Conservation (phyloP, 2,113 vertebrate species). For the Oncorhynchus kisutch region DNA sequence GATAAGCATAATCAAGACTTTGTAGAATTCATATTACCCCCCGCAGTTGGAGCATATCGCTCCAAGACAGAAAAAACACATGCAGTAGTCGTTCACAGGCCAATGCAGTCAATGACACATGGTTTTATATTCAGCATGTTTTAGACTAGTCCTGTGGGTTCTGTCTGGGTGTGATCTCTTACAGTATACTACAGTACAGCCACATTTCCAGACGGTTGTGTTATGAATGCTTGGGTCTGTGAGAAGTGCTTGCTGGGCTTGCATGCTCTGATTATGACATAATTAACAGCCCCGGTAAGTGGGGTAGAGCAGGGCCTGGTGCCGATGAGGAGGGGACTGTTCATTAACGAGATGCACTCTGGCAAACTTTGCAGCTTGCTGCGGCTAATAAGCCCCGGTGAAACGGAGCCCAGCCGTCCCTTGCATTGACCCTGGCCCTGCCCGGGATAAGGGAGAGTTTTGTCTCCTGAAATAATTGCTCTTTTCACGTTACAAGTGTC, state of each 20-base stretch:
- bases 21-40: slow-evolving; percentile 40
- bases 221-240: slow-evolving; percentile 66
- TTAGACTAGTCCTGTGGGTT: background rate
- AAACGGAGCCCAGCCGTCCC: slow-evolving; percentile 70
- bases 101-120: slow-evolving; percentile 44
- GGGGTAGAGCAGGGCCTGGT: slow-evolving; percentile 39
- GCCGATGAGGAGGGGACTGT: slow-evolving; percentile 59
- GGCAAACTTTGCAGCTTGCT: slow-evolving; percentile 74
- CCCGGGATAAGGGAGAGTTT: slow-evolving; percentile 77
- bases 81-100: slow-evolving; percentile 45
- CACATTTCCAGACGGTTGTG: slow-evolving; percentile 66
- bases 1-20: slow-evolving; percentile 62
- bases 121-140: slow-evolving; percentile 41
- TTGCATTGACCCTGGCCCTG: slow-evolving; percentile 75
- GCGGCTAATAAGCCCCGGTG: slow-evolving; percentile 75
- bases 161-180: slow-evolving; percentile 44
- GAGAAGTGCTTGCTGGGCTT: slow-evolving; percentile 56
- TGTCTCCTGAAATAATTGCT: slow-evolving; percentile 82
- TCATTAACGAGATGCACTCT: slow-evolving; percentile 79
- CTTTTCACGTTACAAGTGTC: slow-evolving; percentile 84
- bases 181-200: slow-evolving; percentile 45
- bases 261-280: slow-evolving; percentile 73
- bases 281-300: slow-evolving; percentile 73
- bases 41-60: slow-evolving; percentile 29
- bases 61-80: slow-evolving; percentile 33